Percentiles rank a stretch among this genome's conserved stretches.
Conservation (phyloP, 2,113 vertebrate species). For the Heloderma charlesbogerti region DNA sequence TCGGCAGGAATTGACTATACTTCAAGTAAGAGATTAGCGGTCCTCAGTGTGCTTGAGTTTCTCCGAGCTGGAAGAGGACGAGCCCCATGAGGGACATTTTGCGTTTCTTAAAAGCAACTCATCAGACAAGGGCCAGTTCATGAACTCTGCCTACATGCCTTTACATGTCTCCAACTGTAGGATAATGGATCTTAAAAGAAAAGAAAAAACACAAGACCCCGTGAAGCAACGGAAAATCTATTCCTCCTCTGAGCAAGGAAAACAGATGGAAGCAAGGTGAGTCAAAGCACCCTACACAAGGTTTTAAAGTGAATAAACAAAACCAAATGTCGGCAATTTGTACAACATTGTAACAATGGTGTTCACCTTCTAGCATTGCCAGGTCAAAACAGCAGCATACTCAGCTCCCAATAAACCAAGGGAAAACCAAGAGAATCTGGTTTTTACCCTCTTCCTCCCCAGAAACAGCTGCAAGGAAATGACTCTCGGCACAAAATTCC, state of each 20-base stretch:
- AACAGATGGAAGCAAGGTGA: background rate
- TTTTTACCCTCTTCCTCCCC: background rate
- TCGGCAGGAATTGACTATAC: constrained; percentile 23
- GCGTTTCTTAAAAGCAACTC: background rate
- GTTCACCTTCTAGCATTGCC: background rate
- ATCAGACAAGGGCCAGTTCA: background rate
- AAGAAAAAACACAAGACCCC: too few species aligned
- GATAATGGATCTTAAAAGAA: background rate
- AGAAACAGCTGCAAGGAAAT: background rate
- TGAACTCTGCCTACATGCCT: background rate
- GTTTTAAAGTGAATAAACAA: background rate
- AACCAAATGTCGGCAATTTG: background rate
- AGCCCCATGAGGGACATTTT: background rate
- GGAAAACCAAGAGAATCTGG: background rate
- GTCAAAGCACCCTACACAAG: too few species aligned
- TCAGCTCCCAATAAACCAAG: background rate
- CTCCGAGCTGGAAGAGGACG: background rate
- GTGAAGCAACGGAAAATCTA: background rate
- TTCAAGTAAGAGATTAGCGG: constrained; percentile 20
- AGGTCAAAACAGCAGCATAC: background rate
- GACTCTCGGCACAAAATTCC: background rate
- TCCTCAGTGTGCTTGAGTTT: background rate
- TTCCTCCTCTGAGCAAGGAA: background rate
- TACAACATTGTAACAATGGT: background rate
- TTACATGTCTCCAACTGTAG: background rate